Evolutionary conservation across 1,140 invertebrate species (phyloP).

Genomic region (Trichonephila clavipes): DNA sequence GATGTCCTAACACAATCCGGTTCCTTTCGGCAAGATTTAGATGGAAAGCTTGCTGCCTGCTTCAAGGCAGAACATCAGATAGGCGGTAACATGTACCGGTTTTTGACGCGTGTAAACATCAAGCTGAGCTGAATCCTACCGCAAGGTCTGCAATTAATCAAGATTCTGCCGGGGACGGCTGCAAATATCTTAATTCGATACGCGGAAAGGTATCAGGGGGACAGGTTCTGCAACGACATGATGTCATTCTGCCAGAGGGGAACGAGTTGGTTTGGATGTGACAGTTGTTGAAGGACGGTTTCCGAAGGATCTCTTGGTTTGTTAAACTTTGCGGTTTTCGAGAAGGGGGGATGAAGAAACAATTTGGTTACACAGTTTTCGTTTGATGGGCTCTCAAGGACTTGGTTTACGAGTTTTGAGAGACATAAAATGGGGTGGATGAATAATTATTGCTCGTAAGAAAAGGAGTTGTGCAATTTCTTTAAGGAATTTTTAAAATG

Average conservation of each 20-base stretch:
- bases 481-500: too few relatives aligned
- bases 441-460: too few relatives aligned
- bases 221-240: not conserved
- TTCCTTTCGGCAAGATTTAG: not conserved
- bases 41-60: not conserved
- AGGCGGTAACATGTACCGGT: constrained; percentile 46
- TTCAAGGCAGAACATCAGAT: constrained; percentile 28
- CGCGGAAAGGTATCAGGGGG: not conserved
- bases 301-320: not conserved
- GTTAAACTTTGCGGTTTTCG: too few relatives aligned
- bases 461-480: too few relatives aligned
- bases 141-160: constrained; percentile 46
- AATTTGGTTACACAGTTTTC: too few relatives aligned
- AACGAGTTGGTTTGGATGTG: constrained; percentile 20
- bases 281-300: not conserved
- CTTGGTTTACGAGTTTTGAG: too few relatives aligned
- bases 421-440: too few relatives aligned
- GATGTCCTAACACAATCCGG: not conserved
- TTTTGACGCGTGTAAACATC: constrained; percentile 56
- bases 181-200: constrained; percentile 6
- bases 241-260: not conserved
- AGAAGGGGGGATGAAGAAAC: too few relatives aligned
- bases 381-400: too few relatives aligned
- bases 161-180: not conserved
- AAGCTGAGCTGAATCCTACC: not conserved